Evolutionary conservation across 2,888 invertebrate genomes (phyloP), one percentile per base, ranked within the genome.

Genomic region (Silvanus unidentatus): DNA sequence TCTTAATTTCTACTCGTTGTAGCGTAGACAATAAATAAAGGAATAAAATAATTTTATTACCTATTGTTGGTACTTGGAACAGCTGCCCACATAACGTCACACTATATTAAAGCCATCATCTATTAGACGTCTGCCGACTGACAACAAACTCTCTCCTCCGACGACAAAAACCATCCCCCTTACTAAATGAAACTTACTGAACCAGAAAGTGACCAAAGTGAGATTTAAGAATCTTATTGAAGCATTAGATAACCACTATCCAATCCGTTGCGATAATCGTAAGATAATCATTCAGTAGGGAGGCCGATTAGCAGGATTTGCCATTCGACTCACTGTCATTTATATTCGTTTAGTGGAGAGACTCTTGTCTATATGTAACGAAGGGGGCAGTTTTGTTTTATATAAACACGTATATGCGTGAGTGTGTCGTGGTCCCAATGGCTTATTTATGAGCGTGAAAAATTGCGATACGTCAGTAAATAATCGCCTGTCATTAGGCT

Each of bases 261-360:
- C 40, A 53, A 55, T 51, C 51, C 45, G 52, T 46, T 45, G 56
- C 64, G 60, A 66, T 66, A 64, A 68, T 68, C 65, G 66, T 57
- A 52, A 55, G 64, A 66, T 67, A 67, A 67, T 67, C 64, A 60
- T 14, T 51, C 48, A 39, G 57, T 55, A 60, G 63, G 63, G 67
- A 60, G 55, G 64, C 63, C 63, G 68, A 69, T 69, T 69, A 68
- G 69, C 65, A 56, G 64, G 68, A 69, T 69, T 69, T 65, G 61
- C 62, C 64, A 67, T 68, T 66, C 66, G 67, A 68, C 67, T 65
- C 64, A 66, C 64, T 64, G 65, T 68, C 69, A 67, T 69, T 68
- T 68, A 69, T 68, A 65, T 68, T 68, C 68, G 68, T 69, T 69
- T 68, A 66, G 62, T 40, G 44, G 52, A 53, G 54, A 57, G 59